These are phyloP conservation scores for Brachyptera risi DNA, from an alignment of 2,888 invertebrate species.

Conservation along the genomic window DNA sequence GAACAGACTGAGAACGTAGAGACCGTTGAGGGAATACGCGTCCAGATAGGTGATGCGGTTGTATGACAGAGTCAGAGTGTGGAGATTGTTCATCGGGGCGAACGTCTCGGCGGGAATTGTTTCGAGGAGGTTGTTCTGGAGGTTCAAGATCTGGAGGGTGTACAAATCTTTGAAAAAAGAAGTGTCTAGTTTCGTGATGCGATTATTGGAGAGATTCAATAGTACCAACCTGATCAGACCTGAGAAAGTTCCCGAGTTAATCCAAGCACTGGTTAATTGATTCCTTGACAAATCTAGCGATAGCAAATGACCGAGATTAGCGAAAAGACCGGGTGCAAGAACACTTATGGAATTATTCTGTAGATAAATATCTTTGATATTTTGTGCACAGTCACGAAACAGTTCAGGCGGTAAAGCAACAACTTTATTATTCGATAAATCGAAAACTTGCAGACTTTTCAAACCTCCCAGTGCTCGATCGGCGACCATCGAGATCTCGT, in stretches of 20 bases:
- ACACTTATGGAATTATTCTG: constrained; percentile 89
- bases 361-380: constrained; percentile 82
- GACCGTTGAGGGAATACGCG: constrained; percentile 80
- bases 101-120: constrained; percentile 84
- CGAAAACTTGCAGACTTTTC: constrained; percentile 76
- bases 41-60: constrained; percentile 82
- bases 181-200: constrained; percentile 74
- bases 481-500: constrained; percentile 83
- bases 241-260: constrained; percentile 78
- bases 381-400: constrained; percentile 71
- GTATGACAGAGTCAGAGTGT: constrained; percentile 80
- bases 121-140: constrained; percentile 79
- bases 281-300: constrained; percentile 82
- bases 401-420: constrained; percentile 81
- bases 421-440: constrained; percentile 86
- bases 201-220: constrained; percentile 80
- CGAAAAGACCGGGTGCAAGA: constrained; percentile 78
- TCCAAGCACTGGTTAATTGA: constrained; percentile 81
- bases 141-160: constrained; percentile 77
- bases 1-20: constrained; percentile 79
- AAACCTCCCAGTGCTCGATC: constrained; percentile 79
- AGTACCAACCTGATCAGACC: constrained; percentile 85
- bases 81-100: constrained; percentile 86
- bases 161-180: constrained; percentile 82
- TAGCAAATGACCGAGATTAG: constrained; percentile 76